Percentiles rank a stretch among this genome's conserved stretches.
Conservation (phyloP, 2,113 vertebrate genomes). For the Psittacus erithacus region DNA sequence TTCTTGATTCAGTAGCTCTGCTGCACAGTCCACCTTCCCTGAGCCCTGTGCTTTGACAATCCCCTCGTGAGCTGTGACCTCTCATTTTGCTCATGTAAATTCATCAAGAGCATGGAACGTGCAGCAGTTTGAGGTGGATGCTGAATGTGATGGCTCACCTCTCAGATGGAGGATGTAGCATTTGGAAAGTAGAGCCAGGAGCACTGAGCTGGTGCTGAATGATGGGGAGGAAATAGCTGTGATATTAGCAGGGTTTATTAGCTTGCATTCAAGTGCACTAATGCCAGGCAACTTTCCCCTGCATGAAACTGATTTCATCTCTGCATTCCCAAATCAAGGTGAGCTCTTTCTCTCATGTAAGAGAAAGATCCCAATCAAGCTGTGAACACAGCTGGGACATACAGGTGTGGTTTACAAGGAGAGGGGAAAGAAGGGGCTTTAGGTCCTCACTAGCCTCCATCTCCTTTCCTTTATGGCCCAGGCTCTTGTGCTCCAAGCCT, state of each 20-base stretch:
- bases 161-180: background rate
- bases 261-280: background rate
- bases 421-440: background rate
- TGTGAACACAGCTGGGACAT: background rate
- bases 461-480: background rate
- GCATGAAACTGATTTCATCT: background rate
- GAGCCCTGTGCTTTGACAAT: background rate
- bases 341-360: background rate
- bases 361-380: background rate
- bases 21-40: background rate
- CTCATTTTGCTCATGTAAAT: background rate
- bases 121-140: background rate
- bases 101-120: background rate
- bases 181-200: background rate
- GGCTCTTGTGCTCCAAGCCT: background rate
- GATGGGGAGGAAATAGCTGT: slow-evolving; percentile 33
- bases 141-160: background rate
- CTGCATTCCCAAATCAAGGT: background rate
- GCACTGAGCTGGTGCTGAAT: background rate
- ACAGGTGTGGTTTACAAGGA: slow-evolving; percentile 49
- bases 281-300: background rate
- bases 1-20: background rate
- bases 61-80: background rate
- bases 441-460: background rate
- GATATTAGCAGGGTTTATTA: slow-evolving; percentile 7